Evolutionary conservation across 2,113 vertebrate genomes (phyloP).

Genomic region (Promerops cafer): DNA sequence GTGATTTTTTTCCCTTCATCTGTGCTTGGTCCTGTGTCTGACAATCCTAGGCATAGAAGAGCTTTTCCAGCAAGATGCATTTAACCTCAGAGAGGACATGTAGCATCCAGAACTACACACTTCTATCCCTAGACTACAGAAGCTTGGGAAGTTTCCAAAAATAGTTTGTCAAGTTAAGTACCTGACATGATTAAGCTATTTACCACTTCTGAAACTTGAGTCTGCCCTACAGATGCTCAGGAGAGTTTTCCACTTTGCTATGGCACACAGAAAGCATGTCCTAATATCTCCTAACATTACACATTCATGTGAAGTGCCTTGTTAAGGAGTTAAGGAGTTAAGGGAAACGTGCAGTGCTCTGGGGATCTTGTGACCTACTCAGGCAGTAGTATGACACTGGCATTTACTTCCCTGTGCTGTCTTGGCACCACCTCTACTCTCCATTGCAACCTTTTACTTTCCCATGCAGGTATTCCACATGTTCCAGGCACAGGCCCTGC

Average conservation of each 20-base stretch:
- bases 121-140: background rate
- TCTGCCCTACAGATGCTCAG: background rate
- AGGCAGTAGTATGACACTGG: fast-evolving
- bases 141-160: background rate
- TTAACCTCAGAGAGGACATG: background rate
- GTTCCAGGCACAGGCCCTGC: background rate
- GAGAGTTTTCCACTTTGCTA: background rate
- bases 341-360: background rate
- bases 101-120: background rate
- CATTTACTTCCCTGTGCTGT: background rate
- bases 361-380: background rate
- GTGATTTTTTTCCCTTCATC: background rate
- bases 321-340: too few relatives aligned
- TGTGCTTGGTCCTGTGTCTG: background rate
- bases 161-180: background rate
- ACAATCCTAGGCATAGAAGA: background rate
- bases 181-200: background rate
- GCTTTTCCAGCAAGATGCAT: background rate
- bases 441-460: background rate
- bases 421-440: background rate
- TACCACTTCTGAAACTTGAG: background rate
- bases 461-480: fast-evolving
- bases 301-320: background rate
- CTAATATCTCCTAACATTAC: background rate
- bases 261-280: background rate